Percentiles rank a stretch among this genome's conserved stretches.
These are phyloP conservation scores for Catharus bicknelli DNA, from an alignment of 2,113 vertebrate species.

Conservation along the genomic window DNA sequence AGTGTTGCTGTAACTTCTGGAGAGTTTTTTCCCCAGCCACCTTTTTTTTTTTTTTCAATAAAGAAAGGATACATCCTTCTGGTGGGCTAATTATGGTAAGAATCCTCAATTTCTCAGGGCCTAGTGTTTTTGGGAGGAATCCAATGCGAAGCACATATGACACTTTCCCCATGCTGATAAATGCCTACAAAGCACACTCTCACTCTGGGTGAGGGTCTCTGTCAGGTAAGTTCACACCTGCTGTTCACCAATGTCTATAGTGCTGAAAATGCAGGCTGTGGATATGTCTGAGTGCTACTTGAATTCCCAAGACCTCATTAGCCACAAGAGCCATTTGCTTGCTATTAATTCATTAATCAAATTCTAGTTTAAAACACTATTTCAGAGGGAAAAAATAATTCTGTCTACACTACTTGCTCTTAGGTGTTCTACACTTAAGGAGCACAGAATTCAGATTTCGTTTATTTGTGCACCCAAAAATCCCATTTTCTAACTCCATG, in stretches of 20 bases:
- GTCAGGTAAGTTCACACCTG: background rate
- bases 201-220: background rate
- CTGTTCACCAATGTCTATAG: background rate
- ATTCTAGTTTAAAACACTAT: background rate
- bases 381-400: background rate
- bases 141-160: rapidly evolving
- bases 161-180: background rate
- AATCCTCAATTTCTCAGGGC: background rate
- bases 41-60: background rate
- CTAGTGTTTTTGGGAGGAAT: background rate
- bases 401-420: background rate
- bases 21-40: background rate
- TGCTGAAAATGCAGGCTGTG: background rate
- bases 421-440: background rate
- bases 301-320: background rate
- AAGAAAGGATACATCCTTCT: background rate
- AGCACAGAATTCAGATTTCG: background rate
- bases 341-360: background rate
- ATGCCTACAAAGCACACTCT: background rate
- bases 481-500: background rate
- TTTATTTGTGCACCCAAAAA: background rate
- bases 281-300: background rate
- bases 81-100: background rate
- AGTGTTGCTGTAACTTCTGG: background rate
- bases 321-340: background rate